phyloP scores from a whole-genome alignment of 2,113 vertebrate species.

The Numenius arquata region DNA sequence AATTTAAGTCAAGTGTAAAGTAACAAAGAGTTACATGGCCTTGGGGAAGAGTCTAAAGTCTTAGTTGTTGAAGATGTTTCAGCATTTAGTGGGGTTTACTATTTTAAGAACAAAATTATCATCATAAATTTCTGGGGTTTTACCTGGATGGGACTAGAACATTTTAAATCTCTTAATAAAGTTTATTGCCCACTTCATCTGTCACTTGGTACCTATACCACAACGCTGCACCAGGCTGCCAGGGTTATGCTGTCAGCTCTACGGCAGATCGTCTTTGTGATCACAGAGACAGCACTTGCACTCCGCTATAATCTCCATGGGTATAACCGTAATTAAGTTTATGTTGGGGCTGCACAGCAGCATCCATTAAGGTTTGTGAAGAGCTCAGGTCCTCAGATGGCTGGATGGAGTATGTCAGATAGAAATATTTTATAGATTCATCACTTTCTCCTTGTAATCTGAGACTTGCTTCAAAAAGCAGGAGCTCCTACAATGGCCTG shows the following conservation, averaged over 20 bases:
- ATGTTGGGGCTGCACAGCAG: background rate
- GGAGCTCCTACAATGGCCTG: background rate
- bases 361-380: background rate
- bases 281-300: background rate
- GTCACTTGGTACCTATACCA: background rate
- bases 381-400: background rate
- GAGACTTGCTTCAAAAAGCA: background rate
- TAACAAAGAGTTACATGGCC: conserved; percentile 32
- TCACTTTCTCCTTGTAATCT: background rate
- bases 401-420: background rate
- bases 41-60: conserved; percentile 13
- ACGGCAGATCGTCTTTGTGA: background rate
- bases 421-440: background rate
- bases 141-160: background rate
- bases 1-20: conserved; percentile 37
- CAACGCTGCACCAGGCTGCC: background rate
- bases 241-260: background rate
- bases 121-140: background rate
- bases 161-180: background rate
- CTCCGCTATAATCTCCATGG: background rate
- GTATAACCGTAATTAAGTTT: background rate
- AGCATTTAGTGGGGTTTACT: background rate
- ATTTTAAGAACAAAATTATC: background rate
- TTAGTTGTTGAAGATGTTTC: background rate
- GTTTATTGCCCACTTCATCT: background rate